Base-by-base conservation (phyloP, 2,113 vertebrate genomes). In the Ageneiosus marmoratus region DNA sequence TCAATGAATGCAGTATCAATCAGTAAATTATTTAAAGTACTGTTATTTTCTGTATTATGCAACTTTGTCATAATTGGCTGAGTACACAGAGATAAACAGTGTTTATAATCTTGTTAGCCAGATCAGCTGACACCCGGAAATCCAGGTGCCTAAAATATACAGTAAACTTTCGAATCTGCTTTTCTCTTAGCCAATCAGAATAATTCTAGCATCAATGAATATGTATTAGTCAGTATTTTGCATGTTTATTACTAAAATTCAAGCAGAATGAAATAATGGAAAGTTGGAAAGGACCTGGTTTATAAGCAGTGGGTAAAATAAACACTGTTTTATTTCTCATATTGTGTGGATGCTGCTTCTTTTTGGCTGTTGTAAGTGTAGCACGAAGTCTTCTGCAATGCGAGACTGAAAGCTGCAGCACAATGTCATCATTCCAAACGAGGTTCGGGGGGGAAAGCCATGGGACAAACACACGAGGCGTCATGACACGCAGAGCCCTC, bases 391-490 rank as follows among this genome's bases (percentile, higher is more conserved):
- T 79, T 79, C 44, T 48, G 27, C 60, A 65, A 48, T 29, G 60
- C 29, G 11, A 79, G 77, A 79, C 41, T 79, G 55, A 62, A 27
- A 56, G 41, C 79, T 81, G 51, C 48, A 56, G 65, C 50, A 55
- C 50, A 58, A 72, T 70, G 50, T 81, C 65, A 55, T 81, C 79
- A 81, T 81, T 81, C 63, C 56, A 81, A 81, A 56, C 24, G 24
- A 46, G 79, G 18, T 53, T 56, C 3, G 63, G 65, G 44, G 65
- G 44, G 77, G 62, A 50, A 79, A 65, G 62, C 60, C 77, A 65
- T 51, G 60, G 77, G 44, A 34, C 77, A 79, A 79, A 79, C 77
- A 72, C 79, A 20, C 15, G 11, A 72, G 53, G 50, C 15, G 58
- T 41, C 50, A 81, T 62, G 79, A 72, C 65, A 81, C 46, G 32